Conservation (phyloP, 2,113 vertebrate genomes). For the Vulpes vulpes region DNA sequence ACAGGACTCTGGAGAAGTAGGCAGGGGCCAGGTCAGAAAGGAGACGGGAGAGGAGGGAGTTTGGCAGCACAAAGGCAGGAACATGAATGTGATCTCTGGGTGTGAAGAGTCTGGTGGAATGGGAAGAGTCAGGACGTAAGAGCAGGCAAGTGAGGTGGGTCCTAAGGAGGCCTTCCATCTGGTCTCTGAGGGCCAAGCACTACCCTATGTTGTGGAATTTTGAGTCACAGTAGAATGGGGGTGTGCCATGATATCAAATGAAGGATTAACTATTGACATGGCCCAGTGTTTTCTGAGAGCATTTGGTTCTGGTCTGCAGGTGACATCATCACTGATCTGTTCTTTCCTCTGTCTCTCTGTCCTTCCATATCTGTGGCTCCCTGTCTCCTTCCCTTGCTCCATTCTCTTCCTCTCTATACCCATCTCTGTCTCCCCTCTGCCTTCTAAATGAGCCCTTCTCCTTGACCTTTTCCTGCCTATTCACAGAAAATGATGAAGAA, state of each 20-base stretch:
- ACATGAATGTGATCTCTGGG: not conserved
- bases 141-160: not conserved
- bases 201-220: not conserved
- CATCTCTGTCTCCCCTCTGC: not conserved
- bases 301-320: conserved; percentile 46
- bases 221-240: not conserved
- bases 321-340: conserved; percentile 28
- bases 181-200: not conserved
- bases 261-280: not conserved
- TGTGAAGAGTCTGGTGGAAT: not conserved
- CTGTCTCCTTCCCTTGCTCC: not conserved
- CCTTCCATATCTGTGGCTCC: not conserved
- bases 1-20: not conserved
- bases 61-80: not conserved
- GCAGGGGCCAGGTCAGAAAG: not conserved
- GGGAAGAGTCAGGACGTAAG: not conserved
- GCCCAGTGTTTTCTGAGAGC: not conserved
- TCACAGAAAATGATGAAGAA: conserved; percentile 98
- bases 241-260: not conserved
- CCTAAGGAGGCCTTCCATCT: not conserved
- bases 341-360: conserved; percentile 66
- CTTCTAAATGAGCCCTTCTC: conserved; percentile 11
- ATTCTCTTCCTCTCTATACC: not conserved
- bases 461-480: conserved; percentile 1
- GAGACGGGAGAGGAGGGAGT: not conserved